Evolutionary conservation across 1,140 invertebrate species (phyloP), one percentile per base, ranked within the genome.

Genomic region (Holcopasites calliopsidis): DNA sequence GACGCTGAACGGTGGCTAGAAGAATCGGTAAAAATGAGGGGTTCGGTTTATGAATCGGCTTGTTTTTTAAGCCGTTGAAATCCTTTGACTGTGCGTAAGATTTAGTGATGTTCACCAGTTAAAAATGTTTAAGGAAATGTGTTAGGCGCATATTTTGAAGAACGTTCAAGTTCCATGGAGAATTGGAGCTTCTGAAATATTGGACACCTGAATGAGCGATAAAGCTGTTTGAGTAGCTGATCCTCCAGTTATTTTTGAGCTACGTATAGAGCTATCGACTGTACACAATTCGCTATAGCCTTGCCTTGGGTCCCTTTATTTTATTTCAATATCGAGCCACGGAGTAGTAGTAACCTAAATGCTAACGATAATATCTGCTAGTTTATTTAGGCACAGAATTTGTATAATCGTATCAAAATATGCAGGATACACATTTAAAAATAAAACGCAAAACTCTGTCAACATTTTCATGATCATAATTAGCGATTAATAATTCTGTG

Each of bases 171-270:
- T 47, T 44, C 5, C 16, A 10, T 10, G 6, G 18, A 5, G 10
- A 31, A 44, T 44, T 21, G 26, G 40, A 3, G 64, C 42, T n/a
- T 65, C 49, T 66, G 33, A 66, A 66, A 66, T 38, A 35, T 66
- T 52, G 47, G 64, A 66, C 64, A 66, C 47, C 33, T 52, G 64
- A 66, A 66, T 28, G 64, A 66, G 64, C 64, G 47, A 66, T 52
- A 66, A 66, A 66, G 47, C 33, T 52, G 64, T 66, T 66, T 66
- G 47, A 52, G 64, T 52, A 66, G 64, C 64, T 52, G 64, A 66
- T 66, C 64, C 47, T 66, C 64, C 49, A 66, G 64, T 33, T 52
- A 47, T 66, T 66, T 66, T 66, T 52, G 47, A 66, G 47, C 64
- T 18, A 44, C 64, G 38, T 66, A 66, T 66, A 66, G 64, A 66